Base-by-base conservation (phyloP, 2,797 vertebrate species). In the Danio jaintianensis region DNA sequence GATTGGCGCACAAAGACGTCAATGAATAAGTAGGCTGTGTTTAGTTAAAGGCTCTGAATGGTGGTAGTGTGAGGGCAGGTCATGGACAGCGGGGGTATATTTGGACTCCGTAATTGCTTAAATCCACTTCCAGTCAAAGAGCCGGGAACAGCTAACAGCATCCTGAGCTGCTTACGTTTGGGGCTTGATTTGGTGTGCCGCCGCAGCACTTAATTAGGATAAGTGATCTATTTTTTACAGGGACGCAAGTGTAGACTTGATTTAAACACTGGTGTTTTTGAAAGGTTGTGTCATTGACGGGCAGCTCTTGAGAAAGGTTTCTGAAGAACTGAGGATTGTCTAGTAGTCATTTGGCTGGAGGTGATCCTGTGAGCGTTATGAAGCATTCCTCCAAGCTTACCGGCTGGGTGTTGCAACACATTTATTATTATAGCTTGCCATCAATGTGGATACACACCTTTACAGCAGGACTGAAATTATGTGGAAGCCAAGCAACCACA, bases 91-190 rank as follows among this genome's bases (percentile, higher is more conserved):
- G 40, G 58, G 64, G 55, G 77, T 85, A 84, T 94, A 92, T 93
- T 91, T 92, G 87, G 85, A 84, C 72, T 83, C 40, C 81, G 59
- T 93, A 91, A 93, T 90, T 89, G 82, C 84, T 84, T 93, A 85
- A 93, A 89, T 77, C 83, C 22, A 75, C 83, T 85, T 89, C 82
- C 83, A 87, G 88, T 90, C 88, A 91, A 83, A 90, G 86, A 75
- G 85, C 70, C 75, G 75, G 88, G 89, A 92, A 92, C 84, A 89
- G 90, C 89, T 91, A 68, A 91, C 70, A 15, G 38, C 47, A 83
- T 85, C 88, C 85, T 91, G 85, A 85, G 82, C 75, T 67, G 87
- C 87, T 89, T 84, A 87, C 72, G 73, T 81, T 81, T 79, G 71
- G 56, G 78, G 59, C 81, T 72, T 78, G 50, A 45, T 79, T 84